phyloP scores from a whole-genome alignment of 2,113 vertebrate species.

The Platichthys flesus region DNA sequence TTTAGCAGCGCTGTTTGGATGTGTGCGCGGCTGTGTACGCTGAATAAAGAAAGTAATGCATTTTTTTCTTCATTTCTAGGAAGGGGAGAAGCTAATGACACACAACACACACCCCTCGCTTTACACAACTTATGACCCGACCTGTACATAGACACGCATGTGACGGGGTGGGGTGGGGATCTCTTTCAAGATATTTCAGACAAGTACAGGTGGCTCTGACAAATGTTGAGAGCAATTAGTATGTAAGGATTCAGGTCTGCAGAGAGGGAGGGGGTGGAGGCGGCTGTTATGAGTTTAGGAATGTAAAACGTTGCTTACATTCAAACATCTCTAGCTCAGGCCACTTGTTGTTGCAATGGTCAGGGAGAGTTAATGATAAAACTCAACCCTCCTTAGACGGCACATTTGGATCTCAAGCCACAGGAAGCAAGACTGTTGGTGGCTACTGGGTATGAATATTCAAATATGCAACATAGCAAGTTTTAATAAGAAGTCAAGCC shows the following conservation, averaged over 20 bases:
- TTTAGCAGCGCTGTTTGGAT: slow-evolving; percentile 69
- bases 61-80: slow-evolving; percentile 64
- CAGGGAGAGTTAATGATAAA: slow-evolving; percentile 18
- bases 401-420: neutral
- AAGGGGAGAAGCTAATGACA: slow-evolving; percentile 60
- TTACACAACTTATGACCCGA: slow-evolving; percentile 57
- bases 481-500: neutral
- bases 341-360: neutral
- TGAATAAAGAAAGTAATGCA: slow-evolving; percentile 66
- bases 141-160: slow-evolving; percentile 56
- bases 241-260: slow-evolving; percentile 32
- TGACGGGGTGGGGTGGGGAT: slow-evolving; percentile 63
- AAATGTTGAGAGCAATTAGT: slow-evolving; percentile 45
- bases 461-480: neutral
- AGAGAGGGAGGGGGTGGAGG: slow-evolving; percentile 21
- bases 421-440: neutral
- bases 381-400: neutral
- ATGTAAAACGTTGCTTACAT: slow-evolving; percentile 47
- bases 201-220: slow-evolving; percentile 64
- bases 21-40: slow-evolving; percentile 55
- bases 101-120: slow-evolving; percentile 61
- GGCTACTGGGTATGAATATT: neutral
- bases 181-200: slow-evolving; percentile 68
- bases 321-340: slow-evolving; percentile 4
- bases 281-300: slow-evolving; percentile 32